Percentiles rank a stretch among this genome's conserved stretches.
Conservation (phyloP, 1,140 invertebrate genomes). For the Oncopeltus fasciatus region DNA sequence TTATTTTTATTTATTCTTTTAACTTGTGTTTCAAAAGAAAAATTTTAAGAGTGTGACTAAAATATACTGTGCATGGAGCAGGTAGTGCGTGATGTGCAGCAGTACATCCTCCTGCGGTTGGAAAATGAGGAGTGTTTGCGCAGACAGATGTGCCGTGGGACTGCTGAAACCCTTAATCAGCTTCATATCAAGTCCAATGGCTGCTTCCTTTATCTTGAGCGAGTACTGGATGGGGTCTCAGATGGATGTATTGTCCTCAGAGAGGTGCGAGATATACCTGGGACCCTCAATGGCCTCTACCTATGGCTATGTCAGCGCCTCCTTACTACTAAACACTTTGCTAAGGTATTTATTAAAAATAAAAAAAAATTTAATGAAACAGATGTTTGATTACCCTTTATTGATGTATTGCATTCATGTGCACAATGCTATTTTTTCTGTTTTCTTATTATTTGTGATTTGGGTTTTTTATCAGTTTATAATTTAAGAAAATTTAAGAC, state of each 20-base stretch:
- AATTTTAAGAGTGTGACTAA: no score
- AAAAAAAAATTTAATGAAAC: no score
- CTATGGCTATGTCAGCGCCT: conserved; percentile 86
- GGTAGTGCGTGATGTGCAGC: conserved; percentile 80
- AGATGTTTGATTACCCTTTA: no score
- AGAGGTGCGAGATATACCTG: conserved; percentile 78
- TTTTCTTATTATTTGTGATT: no score
- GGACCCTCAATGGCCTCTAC: conserved; percentile 86
- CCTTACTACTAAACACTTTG: conserved; percentile 76
- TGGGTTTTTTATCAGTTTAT: no score
- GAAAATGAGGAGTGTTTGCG: conserved; percentile 68
- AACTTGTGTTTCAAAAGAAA: no score
- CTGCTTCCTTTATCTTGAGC: conserved; percentile 85
- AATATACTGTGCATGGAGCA: no score
- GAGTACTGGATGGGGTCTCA: conserved; percentile 80
- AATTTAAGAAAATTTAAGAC: no score
- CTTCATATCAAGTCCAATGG: conserved; percentile 93
- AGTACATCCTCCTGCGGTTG: conserved; percentile 81
- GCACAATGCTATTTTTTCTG: no score
- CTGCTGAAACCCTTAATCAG: conserved; percentile 87
- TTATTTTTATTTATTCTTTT: no score
- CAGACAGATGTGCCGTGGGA: conserved; percentile 66
- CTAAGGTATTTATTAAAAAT: no score
- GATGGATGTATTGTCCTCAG: conserved; percentile 82
- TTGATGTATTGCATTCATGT: no score